These are phyloP conservation scores for Elmis aenea DNA, from an alignment of 2,888 invertebrate genomes.

Conservation along the genomic window DNA sequence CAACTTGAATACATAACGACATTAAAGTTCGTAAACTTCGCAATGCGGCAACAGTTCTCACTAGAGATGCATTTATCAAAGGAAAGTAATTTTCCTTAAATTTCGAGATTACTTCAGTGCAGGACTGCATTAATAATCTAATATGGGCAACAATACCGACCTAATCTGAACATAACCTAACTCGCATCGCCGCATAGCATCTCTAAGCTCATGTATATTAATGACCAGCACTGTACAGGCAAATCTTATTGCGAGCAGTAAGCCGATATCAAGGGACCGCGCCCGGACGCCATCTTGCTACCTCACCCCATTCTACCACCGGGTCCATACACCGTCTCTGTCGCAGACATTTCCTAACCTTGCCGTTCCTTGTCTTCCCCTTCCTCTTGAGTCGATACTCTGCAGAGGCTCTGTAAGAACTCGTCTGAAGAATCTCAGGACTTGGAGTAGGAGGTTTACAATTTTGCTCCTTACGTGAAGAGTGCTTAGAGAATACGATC, in stretches of 20 bases:
- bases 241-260: conserved; percentile 48
- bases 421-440: conserved; percentile 38
- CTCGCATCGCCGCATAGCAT: conserved; percentile 25
- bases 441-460: conserved; percentile 21
- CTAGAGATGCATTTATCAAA: too few relatives aligned
- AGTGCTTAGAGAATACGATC: neutral
- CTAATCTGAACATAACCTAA: conserved; percentile 31
- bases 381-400: conserved; percentile 45
- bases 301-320: conserved; percentile 34
- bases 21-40: too few relatives aligned
- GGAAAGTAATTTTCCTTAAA: too few relatives aligned
- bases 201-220: conserved; percentile 45
- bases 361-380: conserved; percentile 29
- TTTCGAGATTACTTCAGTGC: too few relatives aligned
- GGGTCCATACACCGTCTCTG: conserved; percentile 33
- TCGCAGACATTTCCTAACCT: conserved; percentile 25
- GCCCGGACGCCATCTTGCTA: conserved; percentile 45
- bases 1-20: too few relatives aligned
- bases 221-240: conserved; percentile 45
- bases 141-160: conserved; percentile 18
- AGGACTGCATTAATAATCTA: too few relatives aligned
- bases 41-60: too few relatives aligned
- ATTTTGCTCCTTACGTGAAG: conserved; percentile 5
- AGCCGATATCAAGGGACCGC: conserved; percentile 45
- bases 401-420: conserved; percentile 43